phyloP scores from a whole-genome alignment of 30 jellyfish, hydroid and myxozoan species.

The Hydractinia echinata region DNA sequence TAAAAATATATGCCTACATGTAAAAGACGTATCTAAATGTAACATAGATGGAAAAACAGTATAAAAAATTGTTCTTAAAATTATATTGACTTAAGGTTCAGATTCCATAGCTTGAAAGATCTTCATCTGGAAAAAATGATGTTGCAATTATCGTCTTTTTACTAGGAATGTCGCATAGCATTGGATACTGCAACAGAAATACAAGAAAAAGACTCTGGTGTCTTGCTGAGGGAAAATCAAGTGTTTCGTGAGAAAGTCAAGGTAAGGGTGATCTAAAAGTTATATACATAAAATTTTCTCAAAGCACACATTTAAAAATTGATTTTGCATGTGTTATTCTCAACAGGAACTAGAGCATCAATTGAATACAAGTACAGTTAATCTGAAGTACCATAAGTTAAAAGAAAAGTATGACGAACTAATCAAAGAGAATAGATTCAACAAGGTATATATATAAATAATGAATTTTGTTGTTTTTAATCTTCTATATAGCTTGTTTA shows the following conservation, averaged over 20 bases:
- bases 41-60: no score
- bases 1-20: no score
- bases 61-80: no score
- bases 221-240: slow-evolving; percentile 37
- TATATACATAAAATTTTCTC: no score
- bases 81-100: no score
- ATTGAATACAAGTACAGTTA: slow-evolving; percentile 35
- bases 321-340: background rate
- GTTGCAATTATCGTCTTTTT: background rate
- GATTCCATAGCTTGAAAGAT: no score
- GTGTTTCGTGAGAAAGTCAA: slow-evolving; percentile 24
- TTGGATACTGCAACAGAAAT: slow-evolving; percentile 55
- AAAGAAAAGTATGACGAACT: slow-evolving; percentile 49
- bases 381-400: slow-evolving; percentile 36
- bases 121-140: background rate
- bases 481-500: no score
- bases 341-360: slow-evolving; percentile 53
- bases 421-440: slow-evolving; percentile 28
- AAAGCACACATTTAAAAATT: no score
- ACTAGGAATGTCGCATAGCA: slow-evolving; percentile 57
- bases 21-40: no score
- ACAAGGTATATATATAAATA: background rate
- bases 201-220: slow-evolving; percentile 54
- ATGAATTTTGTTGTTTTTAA: no score
- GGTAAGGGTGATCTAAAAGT: background rate